Conservation (phyloP, 2,797 vertebrate species). For the Otolemur crassicaudatus region DNA sequence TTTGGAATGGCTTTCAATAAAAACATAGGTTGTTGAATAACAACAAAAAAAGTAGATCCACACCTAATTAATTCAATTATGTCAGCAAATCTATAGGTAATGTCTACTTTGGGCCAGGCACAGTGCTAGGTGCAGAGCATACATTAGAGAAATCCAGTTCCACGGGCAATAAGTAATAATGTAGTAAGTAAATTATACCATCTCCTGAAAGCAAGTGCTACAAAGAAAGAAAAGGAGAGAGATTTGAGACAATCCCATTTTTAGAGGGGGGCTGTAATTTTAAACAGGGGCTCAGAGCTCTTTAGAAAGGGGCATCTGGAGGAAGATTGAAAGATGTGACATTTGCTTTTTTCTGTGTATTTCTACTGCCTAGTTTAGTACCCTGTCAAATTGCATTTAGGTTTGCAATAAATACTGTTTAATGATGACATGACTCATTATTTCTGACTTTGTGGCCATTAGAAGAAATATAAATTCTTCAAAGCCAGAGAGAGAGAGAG, state of each 20-base stretch:
- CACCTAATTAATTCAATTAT: background rate
- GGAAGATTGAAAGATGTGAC: background rate
- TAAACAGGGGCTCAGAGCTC: background rate
- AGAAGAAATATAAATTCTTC: background rate
- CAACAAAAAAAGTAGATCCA: background rate
- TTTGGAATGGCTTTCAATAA: background rate
- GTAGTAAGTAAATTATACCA: background rate
- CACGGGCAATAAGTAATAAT: background rate
- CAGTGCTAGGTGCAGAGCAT: background rate
- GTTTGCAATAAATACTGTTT: background rate
- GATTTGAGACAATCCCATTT: background rate
- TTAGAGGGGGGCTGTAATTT: background rate
- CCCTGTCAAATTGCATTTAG: background rate
- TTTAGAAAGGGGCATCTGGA: background rate
- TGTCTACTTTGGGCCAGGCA: background rate
- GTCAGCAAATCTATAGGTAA: background rate
- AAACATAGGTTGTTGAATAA: background rate
- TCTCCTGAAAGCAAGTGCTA: background rate
- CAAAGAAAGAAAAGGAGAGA: background rate
- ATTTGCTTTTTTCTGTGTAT: background rate
- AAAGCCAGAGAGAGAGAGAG: background rate
- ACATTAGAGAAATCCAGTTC: background rate
- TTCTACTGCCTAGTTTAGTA: background rate
- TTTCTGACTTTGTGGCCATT: background rate
- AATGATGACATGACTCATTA: background rate